A percentile compares a stretch with the other conserved stretches of the same genome.
These are phyloP conservation scores for Sphenopsis melanotis DNA, from an alignment of 2,797 vertebrate species.

Conservation along the genomic window DNA sequence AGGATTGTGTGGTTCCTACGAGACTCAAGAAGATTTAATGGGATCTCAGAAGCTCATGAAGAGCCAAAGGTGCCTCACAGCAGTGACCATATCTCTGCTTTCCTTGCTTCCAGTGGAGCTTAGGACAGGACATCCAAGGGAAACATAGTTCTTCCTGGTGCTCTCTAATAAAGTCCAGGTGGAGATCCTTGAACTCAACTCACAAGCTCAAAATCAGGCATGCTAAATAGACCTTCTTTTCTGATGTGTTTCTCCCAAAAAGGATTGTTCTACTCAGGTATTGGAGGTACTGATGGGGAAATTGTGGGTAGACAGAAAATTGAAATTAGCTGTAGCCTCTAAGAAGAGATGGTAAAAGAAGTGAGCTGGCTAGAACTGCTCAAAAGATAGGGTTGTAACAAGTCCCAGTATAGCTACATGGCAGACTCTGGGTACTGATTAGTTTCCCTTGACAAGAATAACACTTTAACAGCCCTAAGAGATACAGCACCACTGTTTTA, in stretches of 20 bases:
- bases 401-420: background rate
- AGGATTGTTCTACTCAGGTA: background rate
- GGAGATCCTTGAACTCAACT: background rate
- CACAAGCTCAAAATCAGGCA: background rate
- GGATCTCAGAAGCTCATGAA: background rate
- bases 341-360: background rate
- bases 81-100: background rate
- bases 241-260: background rate
- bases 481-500: background rate
- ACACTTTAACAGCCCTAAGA: background rate
- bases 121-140: background rate
- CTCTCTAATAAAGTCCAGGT: background rate
- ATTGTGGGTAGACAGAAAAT: background rate
- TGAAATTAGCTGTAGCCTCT: background rate
- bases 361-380: background rate
- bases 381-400: background rate
- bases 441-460: background rate
- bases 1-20: accelerated
- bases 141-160: background rate
- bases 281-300: background rate
- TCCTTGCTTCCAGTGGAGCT: background rate
- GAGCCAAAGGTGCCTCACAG: background rate
- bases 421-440: background rate
- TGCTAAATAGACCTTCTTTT: background rate
- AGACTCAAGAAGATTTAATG: background rate